Evolutionary conservation across 2,888 invertebrate species (phyloP), one percentile per base, ranked within the genome.

Genomic region (Ochropleura plecta): DNA sequence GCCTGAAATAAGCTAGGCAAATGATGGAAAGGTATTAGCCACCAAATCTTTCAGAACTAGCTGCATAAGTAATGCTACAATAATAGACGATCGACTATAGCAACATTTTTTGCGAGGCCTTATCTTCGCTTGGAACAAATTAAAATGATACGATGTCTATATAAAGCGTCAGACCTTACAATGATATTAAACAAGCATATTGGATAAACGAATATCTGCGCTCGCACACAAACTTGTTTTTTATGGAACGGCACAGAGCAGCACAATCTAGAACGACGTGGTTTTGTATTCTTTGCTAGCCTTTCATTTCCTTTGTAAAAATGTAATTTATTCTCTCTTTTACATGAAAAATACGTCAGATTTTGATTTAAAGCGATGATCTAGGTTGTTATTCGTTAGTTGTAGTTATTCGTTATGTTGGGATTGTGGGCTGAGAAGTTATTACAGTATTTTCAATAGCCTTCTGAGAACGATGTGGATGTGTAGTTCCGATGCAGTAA

Each of bases 261-360:
- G 70, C 64, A 71, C 79, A 62, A 82, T 82, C 73, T 79, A 70
- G 59, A 65, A 51, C 70, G 46, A 65, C 20, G 67, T 48, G 66
- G 59, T 67, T 82, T 82, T 78, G 63, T 78, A 44, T 78, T 82
- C 44, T 71, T 82, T 80, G 49, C 57, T 62, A 44, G 66, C 49
- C 48, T 72, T 75, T 70, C 64, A 71, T 85, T 66, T 73, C 73
- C 63, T 79, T 73, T 78, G 68, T 69, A 67, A 63, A 72, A 85
- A 82, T 75, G 57, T 75, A 75, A 83, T 82, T 71, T 82, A 72
- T 78, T 72, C 78, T 72, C 68, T 75, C 53, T 60, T 64, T 59
- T 55, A 55, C 62, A 65, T 65, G 53, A 70, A 85, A 59, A 82
- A 64, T 78, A 57, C 51, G 64, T 40, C 59, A 51, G 64, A 55